These are phyloP conservation scores for Malacoctenus gilli DNA, from an alignment of 2,797 vertebrate genomes.

Conservation along the genomic window DNA sequence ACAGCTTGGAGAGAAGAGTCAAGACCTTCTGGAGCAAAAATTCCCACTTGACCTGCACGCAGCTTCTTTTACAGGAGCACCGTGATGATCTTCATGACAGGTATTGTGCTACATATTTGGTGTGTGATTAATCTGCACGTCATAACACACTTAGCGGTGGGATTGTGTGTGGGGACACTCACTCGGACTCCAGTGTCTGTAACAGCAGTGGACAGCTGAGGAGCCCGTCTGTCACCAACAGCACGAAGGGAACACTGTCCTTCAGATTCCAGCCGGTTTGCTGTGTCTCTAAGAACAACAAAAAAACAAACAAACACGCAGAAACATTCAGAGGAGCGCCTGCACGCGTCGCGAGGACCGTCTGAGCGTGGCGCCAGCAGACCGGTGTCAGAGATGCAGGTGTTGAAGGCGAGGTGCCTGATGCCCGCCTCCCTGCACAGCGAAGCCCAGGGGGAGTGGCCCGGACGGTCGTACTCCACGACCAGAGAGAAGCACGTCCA, in stretches of 20 bases:
- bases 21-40: too few relatives aligned
- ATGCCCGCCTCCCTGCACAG: constrained; percentile 84
- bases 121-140: too few relatives aligned
- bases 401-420: constrained; percentile 82
- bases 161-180: not conserved
- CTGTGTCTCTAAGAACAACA: constrained; percentile 14
- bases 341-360: not conserved
- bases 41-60: too few relatives aligned
- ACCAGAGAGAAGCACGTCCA: constrained; percentile 89
- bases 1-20: too few relatives aligned
- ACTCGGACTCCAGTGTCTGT: constrained; percentile 88
- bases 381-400: constrained; percentile 74
- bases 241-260: constrained; percentile 84
- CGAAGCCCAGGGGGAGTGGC: constrained; percentile 84
- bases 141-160: too few relatives aligned
- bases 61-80: too few relatives aligned
- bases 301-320: constrained; percentile 5
- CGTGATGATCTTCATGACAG: too few relatives aligned
- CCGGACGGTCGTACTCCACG: constrained; percentile 87
- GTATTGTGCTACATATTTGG: too few relatives aligned
- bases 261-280: constrained; percentile 72
- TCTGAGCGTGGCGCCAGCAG: constrained; percentile 10
- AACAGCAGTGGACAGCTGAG: constrained; percentile 84
- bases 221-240: constrained; percentile 89
- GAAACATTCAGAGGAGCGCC: not conserved